A percentile compares a stretch with the other conserved stretches of the same genome.
Conservation (phyloP, 2,888 invertebrate species). For the Brachylomia viminalis region DNA sequence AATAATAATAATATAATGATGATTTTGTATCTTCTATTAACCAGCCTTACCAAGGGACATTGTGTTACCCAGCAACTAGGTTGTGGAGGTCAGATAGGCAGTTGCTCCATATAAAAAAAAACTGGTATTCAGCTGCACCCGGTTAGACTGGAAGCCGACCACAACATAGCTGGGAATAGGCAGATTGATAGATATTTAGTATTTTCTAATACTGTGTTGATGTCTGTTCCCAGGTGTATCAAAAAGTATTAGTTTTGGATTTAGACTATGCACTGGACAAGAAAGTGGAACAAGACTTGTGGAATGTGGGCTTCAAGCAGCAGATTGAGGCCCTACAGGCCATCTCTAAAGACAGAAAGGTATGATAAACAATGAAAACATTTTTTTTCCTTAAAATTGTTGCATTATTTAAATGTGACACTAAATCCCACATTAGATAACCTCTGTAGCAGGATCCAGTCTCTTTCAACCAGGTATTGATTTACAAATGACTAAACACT, state of each 20-base stretch:
- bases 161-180: not conserved
- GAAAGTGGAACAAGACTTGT: slow-evolving; percentile 97
- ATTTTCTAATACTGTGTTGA: not conserved
- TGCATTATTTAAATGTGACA: not conserved
- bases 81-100: not conserved
- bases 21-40: not conserved
- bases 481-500: no score
- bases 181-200: not conserved
- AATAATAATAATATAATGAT: not conserved
- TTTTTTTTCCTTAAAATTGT: not conserved
- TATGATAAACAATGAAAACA: slow-evolving; percentile 70
- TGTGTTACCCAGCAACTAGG: not conserved
- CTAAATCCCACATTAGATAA: not conserved
- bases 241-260: slow-evolving; percentile 94
- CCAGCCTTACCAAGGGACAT: not conserved
- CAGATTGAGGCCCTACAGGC: slow-evolving; percentile 95
- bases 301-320: slow-evolving; percentile 97
- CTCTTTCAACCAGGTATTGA: no score
- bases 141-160: not conserved
- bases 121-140: not conserved
- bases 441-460: no score
- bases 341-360: slow-evolving; percentile 95
- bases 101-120: not conserved
- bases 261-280: slow-evolving; percentile 96
- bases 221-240: slow-evolving; percentile 90